These are phyloP conservation scores for Nasonia longicornis DNA, from an alignment of 1,140 invertebrate genomes.

Conservation along the genomic window DNA sequence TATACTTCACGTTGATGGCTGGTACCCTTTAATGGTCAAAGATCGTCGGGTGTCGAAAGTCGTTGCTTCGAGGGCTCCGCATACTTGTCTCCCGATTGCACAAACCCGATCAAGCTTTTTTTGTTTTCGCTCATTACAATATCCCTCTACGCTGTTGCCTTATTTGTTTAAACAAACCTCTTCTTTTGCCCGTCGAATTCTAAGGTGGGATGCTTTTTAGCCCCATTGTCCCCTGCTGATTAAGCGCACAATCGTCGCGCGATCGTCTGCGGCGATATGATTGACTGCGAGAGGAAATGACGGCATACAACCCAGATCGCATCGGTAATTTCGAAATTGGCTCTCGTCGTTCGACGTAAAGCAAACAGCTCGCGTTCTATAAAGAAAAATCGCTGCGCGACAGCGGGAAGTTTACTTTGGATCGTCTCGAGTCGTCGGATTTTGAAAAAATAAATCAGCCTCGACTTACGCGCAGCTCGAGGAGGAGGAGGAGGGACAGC, in stretches of 20 bases:
- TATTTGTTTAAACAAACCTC: not conserved
- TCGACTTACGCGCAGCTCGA: too few species aligned
- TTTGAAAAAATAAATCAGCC: too few species aligned
- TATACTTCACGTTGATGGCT: too few species aligned
- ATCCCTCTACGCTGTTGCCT: not conserved
- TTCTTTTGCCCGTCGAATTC: not conserved
- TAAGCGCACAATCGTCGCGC: slow-evolving; percentile 20
- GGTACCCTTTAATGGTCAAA: not conserved
- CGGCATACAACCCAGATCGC: not conserved
- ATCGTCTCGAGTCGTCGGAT: too few species aligned
- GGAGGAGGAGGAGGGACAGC: too few species aligned
- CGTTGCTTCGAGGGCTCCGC: not conserved
- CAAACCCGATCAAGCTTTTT: not conserved
- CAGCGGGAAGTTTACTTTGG: too few species aligned
- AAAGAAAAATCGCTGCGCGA: too few species aligned
- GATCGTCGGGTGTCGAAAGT: not conserved
- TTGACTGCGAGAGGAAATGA: not conserved
- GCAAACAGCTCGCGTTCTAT: too few species aligned
- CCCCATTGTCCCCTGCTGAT: not conserved
- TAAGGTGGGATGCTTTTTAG: not conserved
- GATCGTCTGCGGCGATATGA: slow-evolving; percentile 7
- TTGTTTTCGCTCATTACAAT: not conserved
- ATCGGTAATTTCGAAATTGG: not conserved
- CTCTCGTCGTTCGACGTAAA: too few species aligned
- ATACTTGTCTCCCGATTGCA: not conserved